Conservation (phyloP, 2,797 vertebrate genomes). For the Podarcis siculus region DNA sequence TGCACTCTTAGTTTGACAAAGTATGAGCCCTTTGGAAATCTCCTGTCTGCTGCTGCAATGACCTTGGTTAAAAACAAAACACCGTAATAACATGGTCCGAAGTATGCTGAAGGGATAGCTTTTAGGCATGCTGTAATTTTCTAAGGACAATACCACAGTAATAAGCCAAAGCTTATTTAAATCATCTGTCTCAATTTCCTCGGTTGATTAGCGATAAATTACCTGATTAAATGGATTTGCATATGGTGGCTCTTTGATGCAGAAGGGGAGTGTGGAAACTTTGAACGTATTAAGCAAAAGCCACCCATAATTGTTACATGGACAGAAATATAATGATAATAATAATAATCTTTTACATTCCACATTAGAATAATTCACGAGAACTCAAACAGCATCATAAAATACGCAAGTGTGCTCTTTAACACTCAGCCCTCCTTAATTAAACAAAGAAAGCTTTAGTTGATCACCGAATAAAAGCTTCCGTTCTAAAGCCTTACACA, state of each 20-base stretch:
- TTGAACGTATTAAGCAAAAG: background rate
- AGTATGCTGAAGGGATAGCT: background rate
- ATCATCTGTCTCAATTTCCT: background rate
- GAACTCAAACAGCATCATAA: background rate
- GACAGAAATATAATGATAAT: background rate
- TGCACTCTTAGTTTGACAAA: background rate
- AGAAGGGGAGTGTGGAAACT: conserved; percentile 1
- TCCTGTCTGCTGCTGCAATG: background rate
- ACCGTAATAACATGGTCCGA: too few relatives aligned
- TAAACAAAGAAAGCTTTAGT: background rate
- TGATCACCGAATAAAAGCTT: background rate
- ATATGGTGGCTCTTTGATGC: background rate
- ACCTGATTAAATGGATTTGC: conserved; percentile 24
- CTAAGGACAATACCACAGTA: background rate
- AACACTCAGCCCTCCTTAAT: background rate
- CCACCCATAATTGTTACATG: background rate
- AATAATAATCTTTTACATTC: background rate
- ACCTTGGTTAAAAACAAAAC: background rate
- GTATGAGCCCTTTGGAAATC: background rate
- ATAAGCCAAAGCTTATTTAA: background rate
- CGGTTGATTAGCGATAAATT: background rate
- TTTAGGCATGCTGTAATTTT: background rate
- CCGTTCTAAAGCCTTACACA: background rate
- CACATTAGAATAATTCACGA: background rate
- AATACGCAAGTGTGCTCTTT: background rate